Evolutionary conservation across 2,113 vertebrate genomes (phyloP), one percentile per base, ranked within the genome.

Genomic region (Rhombomys opimus): DNA sequence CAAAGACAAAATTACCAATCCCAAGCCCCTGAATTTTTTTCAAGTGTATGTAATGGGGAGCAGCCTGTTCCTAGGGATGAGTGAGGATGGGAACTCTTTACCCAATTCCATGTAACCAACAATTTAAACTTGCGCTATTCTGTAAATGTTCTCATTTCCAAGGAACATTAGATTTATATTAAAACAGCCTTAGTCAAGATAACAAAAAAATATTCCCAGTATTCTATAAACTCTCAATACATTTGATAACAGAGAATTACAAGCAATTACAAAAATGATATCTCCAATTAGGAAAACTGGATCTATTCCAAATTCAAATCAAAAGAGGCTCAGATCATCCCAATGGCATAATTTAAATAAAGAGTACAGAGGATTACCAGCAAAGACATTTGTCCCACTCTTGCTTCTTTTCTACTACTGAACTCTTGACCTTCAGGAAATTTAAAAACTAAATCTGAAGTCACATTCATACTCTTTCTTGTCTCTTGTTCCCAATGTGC

Each of bases 201-300:
- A 95, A 87, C 30, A 87, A 94, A 96, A 95, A 97, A 95, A 97
- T 23, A 93, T 93, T 93, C 73, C 89, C 87, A 67, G 87, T 93
- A 76, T 75, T 92, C 77, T 88, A 72, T 93, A 93, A 89, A 78
- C 90, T 89, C 85, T 52, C 80, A 93, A 96, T 93, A 89, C 86
- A 95, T 89, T 94, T 97, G 95, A 95, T 93, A 97, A 97, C 52
- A 54, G 87, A 88, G 95, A 96, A 97, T 96, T 92, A 96, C 81
- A 89, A 72, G 93, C 96, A 96, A 97, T 97, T 97, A 96, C 73
- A 93, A 96, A 96, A 95, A 96, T 95, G 94, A 98, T 95, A 95
- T 73, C 73, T 95, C 96, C 96, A 97, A 97, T 97, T 97, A 96
- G 95, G 88, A 95, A 95, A 92, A 95, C 94, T 97, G 97, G 93